Evolutionary conservation across 2,113 vertebrate species (phyloP).

Genomic region (Gymnogyps californianus): DNA sequence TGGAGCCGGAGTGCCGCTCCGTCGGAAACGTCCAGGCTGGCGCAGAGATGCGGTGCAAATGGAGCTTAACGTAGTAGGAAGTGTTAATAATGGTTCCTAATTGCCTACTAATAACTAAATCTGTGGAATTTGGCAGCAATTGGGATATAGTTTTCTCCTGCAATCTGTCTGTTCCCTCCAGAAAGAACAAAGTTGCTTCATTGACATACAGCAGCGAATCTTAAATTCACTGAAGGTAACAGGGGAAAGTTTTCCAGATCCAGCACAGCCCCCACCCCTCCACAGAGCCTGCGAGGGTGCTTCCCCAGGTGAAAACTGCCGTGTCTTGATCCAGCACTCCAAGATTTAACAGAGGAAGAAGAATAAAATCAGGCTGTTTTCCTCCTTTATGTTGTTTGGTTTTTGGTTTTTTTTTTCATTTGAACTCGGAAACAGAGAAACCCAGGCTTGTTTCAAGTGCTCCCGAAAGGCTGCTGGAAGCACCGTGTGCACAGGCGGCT

Average conservation of each 20-base stretch:
- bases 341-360: neutral
- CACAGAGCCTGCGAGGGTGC: neutral
- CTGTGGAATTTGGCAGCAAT: conserved; percentile 35
- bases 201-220: neutral
- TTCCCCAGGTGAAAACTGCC: neutral
- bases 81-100: conserved; percentile 52
- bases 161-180: conserved; percentile 33
- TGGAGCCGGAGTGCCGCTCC: neutral
- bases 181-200: conserved; percentile 9
- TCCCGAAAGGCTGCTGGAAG: neutral
- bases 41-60: neutral
- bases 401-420: neutral
- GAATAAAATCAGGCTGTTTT: neutral
- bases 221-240: neutral
- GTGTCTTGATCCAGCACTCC: neutral
- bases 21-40: neutral
- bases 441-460: accelerated
- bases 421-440: neutral
- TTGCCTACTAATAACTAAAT: conserved; percentile 58
- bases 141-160: conserved; percentile 13
- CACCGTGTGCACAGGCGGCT: neutral
- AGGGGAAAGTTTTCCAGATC: neutral
- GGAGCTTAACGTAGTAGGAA: conserved; percentile 24
- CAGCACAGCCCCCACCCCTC: neutral
- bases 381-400: neutral